Evolutionary conservation across 1,140 invertebrate species (phyloP).

Genomic region (Penaeus vannamei): DNA sequence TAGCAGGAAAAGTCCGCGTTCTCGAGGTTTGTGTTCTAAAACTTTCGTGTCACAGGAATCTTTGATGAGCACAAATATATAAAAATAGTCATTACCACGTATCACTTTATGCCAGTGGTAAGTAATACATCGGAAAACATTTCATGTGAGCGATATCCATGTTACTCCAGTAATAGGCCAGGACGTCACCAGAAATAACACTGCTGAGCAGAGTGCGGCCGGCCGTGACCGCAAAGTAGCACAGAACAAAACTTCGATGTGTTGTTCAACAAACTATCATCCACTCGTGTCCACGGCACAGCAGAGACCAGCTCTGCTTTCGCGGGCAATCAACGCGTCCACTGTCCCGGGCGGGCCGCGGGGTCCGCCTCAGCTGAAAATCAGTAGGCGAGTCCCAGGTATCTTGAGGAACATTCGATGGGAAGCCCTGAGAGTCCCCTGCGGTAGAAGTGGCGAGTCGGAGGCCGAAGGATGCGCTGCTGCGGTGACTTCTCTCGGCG

Average conservation of each 20-base stretch:
- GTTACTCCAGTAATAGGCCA: too few species aligned
- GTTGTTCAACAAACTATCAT: background rate
- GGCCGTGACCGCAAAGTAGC: background rate
- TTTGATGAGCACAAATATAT: constrained; percentile 3
- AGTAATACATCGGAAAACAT: too few species aligned
- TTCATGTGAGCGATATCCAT: background rate
- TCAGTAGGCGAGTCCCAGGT: constrained; percentile 60
- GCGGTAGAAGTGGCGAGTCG: constrained; percentile 57
- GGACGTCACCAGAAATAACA: too few species aligned
- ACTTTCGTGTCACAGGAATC: constrained; percentile 20
- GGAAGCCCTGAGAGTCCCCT: constrained; percentile 54
- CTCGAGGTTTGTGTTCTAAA: too few species aligned
- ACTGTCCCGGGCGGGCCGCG: constrained; percentile 52
- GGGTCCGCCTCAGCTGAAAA: constrained; percentile 63
- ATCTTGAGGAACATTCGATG: constrained; percentile 59
- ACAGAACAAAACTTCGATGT: background rate
- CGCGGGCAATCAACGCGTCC: constrained; percentile 43
- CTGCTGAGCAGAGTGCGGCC: too few species aligned
- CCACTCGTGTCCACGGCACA: background rate
- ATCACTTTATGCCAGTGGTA: background rate
- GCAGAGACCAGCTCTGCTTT: constrained; percentile 24
- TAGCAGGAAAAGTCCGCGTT: too few species aligned
- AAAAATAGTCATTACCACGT: background rate
- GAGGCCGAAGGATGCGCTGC: constrained; percentile 52
- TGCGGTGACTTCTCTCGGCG: constrained; percentile 55